phyloP scores from a whole-genome alignment of 2,797 vertebrate genomes.

The Chromobotia macracanthus region DNA sequence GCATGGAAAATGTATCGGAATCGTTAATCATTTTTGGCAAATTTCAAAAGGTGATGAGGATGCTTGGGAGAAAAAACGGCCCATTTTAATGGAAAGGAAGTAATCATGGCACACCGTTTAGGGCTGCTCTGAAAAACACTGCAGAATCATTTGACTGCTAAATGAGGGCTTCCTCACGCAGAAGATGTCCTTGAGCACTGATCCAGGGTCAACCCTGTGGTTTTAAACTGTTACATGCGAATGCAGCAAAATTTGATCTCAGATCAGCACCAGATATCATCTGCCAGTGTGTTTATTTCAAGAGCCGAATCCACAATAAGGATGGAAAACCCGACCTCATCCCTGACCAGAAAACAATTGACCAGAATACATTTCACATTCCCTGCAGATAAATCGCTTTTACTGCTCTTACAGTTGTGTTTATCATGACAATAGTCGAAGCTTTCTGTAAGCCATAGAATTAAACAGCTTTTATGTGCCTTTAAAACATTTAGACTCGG shows the following conservation, averaged over 20 bases:
- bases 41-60: slow-evolving; percentile 42
- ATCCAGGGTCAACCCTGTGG: slow-evolving; percentile 5
- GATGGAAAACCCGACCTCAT: slow-evolving; percentile 17
- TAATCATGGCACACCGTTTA: slow-evolving; percentile 25
- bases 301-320: slow-evolving; percentile 25
- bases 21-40: slow-evolving; percentile 54
- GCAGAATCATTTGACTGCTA: slow-evolving; percentile 40
- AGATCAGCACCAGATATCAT: slow-evolving; percentile 17
- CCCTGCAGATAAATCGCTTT: not conserved
- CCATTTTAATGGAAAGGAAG: slow-evolving; percentile 32
- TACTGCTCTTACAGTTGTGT: too few species aligned
- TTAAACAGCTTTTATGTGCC: not conserved
- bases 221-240: slow-evolving; percentile 3
- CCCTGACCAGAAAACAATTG: not conserved
- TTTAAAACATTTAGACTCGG: too few species aligned
- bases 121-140: slow-evolving; percentile 6
- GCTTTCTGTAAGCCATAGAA: not conserved
- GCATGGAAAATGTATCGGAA: slow-evolving; percentile 45
- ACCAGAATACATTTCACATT: not conserved
- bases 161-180: slow-evolving; percentile 11
- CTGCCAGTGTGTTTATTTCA: slow-evolving; percentile 16
- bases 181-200: slow-evolving; percentile 17
- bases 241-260: slow-evolving; percentile 16
- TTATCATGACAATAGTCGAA: too few species aligned
- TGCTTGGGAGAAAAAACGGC: slow-evolving; percentile 9